Conservation (phyloP, 92 coral and sea anemone species). For the Virgularia gustaviana region DNA sequence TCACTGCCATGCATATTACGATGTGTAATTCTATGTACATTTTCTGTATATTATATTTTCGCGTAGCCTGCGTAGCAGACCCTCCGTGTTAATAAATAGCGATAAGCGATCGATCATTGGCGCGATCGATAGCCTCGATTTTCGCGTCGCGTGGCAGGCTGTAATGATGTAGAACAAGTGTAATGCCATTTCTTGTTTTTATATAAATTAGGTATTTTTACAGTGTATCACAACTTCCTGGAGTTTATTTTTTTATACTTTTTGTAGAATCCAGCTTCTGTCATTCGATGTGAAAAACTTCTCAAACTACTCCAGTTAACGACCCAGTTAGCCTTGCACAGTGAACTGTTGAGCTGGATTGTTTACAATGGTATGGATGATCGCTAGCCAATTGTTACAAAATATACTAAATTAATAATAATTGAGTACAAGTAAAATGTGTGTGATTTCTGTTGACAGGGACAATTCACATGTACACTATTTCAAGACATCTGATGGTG, state of each 20-base stretch:
- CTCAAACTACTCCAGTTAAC: conserved; percentile 67
- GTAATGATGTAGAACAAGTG: too few relatives aligned
- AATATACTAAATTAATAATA: not conserved
- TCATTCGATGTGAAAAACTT: conserved; percentile 53
- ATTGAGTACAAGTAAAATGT: not conserved
- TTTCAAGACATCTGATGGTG: conserved; percentile 82
- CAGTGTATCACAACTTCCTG: not conserved
- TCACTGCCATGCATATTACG: not conserved
- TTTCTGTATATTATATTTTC: too few relatives aligned
- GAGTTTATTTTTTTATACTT: not conserved
- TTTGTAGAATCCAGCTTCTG: conserved; percentile 70
- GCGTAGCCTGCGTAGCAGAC: too few relatives aligned
- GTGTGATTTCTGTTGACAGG: conserved; percentile 14
- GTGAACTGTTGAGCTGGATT: conserved; percentile 83
- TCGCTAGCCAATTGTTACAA: not conserved
- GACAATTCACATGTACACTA: conserved; percentile 79
- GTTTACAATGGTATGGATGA: conserved; percentile 68
- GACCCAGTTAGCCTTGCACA: conserved; percentile 77
- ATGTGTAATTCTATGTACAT: not conserved
- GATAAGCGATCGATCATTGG: too few relatives aligned
- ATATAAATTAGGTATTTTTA: not conserved
- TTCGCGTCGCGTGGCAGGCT: not conserved
- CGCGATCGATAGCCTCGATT: not conserved
- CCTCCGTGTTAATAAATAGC: too few relatives aligned
- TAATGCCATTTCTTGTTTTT: not conserved